A percentile compares a stretch with the other conserved stretches of the same genome.
These are phyloP conservation scores for Clarias platycephalus DNA, from an alignment of 2,797 vertebrate species.

Conservation along the genomic window DNA sequence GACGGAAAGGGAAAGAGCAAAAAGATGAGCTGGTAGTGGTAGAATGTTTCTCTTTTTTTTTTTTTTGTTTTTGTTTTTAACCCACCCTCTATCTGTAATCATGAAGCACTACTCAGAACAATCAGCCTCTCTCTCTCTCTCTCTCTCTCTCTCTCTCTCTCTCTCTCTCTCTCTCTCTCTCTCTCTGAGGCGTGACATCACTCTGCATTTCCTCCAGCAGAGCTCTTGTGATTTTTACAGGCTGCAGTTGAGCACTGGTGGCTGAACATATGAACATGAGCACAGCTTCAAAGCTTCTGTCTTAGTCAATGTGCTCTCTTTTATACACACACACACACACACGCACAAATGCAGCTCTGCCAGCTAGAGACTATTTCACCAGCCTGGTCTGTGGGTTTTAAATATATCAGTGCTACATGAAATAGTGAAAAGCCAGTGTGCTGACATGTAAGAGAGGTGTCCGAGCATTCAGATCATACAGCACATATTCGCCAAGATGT, in stretches of 20 bases:
- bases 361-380: slow-evolving; percentile 8
- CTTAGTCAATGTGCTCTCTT: background rate
- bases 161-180: background rate
- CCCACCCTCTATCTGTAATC: slow-evolving; percentile 50
- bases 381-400: slow-evolving; percentile 12
- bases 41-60: background rate
- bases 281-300: slow-evolving; percentile 20
- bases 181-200: slow-evolving; percentile 47
- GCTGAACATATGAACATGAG: slow-evolving; percentile 1
- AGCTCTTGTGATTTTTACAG: slow-evolving; percentile 31
- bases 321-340: background rate
- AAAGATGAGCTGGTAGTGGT: slow-evolving; percentile 32
- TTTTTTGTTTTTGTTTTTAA: slow-evolving; percentile 31
- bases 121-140: slow-evolving; percentile 20
- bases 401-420: slow-evolving; percentile 33
- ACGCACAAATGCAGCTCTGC: background rate
- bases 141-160: background rate
- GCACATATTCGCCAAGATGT: background rate
- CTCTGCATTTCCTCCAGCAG: slow-evolving; percentile 50
- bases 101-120: slow-evolving; percentile 49
- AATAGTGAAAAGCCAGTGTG: slow-evolving; percentile 23
- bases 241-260: slow-evolving; percentile 19
- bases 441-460: slow-evolving; percentile 6
- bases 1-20: slow-evolving; percentile 37
- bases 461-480: background rate